Evolutionary conservation across 2,888 invertebrate genomes (phyloP).

Genomic region (Agrochola macilenta): DNA sequence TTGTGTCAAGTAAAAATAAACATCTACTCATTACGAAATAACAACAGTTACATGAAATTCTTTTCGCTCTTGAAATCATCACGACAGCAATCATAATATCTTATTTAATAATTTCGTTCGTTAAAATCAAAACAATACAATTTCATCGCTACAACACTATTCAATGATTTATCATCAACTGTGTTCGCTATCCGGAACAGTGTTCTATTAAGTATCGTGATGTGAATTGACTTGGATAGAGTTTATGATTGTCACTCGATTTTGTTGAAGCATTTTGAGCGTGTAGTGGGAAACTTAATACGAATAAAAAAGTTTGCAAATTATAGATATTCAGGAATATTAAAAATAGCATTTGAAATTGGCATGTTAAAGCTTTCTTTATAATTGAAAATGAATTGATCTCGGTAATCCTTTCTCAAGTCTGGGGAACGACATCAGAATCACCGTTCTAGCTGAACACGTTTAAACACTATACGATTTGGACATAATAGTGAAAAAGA

Average conservation of each 20-base stretch:
- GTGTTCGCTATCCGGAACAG: slow-evolving; percentile 34
- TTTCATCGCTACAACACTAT: slow-evolving; percentile 4
- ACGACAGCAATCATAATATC: slow-evolving; percentile 22
- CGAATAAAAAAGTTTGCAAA: not conserved
- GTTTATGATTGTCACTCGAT: slow-evolving; percentile 29
- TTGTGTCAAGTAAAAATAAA: not conserved
- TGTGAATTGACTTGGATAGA: slow-evolving; percentile 15
- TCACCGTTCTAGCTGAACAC: no score
- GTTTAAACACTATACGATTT: no score
- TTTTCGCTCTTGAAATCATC: slow-evolving; percentile 39
- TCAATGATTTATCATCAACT: slow-evolving; percentile 46
- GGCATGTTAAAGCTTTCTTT: not conserved
- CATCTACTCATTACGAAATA: not conserved
- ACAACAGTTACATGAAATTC: not conserved
- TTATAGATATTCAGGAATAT: not conserved
- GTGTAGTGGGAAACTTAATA: not conserved
- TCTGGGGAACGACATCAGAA: no score
- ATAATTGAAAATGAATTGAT: not conserved
- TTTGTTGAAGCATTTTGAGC: not conserved
- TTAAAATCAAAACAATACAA: slow-evolving; percentile 37
- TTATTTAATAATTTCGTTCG: slow-evolving; percentile 42
- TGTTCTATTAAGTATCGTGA: slow-evolving; percentile 30
- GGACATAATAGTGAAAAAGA: no score
- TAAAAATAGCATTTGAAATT: not conserved
- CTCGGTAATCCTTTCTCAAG: no score